These are phyloP conservation scores for Maniola jurtina DNA, from an alignment of 1,140 invertebrate genomes.

Conservation along the genomic window DNA sequence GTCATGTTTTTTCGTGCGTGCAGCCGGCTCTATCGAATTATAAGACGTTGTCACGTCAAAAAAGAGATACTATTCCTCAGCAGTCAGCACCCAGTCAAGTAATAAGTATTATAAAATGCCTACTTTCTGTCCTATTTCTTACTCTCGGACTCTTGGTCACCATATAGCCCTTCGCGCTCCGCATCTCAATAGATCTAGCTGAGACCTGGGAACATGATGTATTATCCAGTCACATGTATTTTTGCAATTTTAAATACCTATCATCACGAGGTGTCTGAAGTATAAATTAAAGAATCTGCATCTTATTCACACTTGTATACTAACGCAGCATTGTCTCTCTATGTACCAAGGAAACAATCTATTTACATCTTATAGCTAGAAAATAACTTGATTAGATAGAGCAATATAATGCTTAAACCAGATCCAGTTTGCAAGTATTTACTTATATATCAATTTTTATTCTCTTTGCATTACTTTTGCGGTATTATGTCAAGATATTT, in stretches of 20 bases:
- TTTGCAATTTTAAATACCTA: slow-evolving; percentile 16
- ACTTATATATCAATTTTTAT: no score
- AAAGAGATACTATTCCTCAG: no score
- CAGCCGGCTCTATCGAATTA: no score
- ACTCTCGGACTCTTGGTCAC: background rate
- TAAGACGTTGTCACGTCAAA: no score
- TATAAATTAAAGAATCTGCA: slow-evolving; percentile 9
- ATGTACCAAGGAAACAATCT: slow-evolving; percentile 2
- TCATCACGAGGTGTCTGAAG: background rate
- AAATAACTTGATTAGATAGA: background rate
- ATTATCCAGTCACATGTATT: slow-evolving; percentile 29
- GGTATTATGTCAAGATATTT: no score
- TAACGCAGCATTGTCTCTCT: background rate
- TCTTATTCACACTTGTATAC: slow-evolving; percentile 2
- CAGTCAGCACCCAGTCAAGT: no score
- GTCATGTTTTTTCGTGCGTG: no score
- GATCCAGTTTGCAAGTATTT: no score
- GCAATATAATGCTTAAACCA: no score
- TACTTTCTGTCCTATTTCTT: no score
- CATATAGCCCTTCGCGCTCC: slow-evolving; percentile 28
- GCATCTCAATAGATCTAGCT: slow-evolving; percentile 38
- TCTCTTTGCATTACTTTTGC: no score
- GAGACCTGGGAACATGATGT: slow-evolving; percentile 31
- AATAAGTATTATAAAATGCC: no score
- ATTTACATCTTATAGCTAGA: background rate